phyloP scores from a whole-genome alignment of 1,140 invertebrate genomes.

The Trachymyrmex cornetzi region DNA sequence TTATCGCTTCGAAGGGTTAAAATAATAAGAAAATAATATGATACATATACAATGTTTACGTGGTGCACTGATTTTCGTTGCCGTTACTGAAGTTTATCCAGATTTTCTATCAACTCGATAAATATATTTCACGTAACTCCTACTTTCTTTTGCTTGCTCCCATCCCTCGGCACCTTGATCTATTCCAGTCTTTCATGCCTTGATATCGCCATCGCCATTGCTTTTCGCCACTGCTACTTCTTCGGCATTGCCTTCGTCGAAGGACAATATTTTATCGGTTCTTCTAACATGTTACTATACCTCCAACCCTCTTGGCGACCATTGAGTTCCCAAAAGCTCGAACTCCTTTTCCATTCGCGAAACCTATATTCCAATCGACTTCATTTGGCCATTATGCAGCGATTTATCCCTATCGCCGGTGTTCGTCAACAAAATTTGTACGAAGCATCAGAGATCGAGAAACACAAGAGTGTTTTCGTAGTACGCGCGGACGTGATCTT shows the following conservation, averaged over 20 bases:
- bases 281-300: conserved; percentile 80
- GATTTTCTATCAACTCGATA: conserved; percentile 36
- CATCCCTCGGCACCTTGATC: conserved; percentile 27
- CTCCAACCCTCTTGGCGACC: conserved; percentile 78
- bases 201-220: conserved; percentile 41
- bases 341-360: conserved; percentile 66
- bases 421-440: conserved; percentile 39
- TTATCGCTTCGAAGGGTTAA: too few relatives aligned
- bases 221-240: conserved; percentile 41
- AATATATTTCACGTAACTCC: conserved; percentile 66
- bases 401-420: conserved; percentile 72
- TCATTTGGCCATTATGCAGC: conserved; percentile 79
- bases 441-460: conserved; percentile 1
- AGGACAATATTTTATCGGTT: conserved; percentile 83
- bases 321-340: conserved; percentile 72
- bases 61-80: neutral
- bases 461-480: conserved; percentile 37
- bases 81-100: conserved; percentile 25
- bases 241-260: conserved; percentile 63
- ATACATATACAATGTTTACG: too few relatives aligned
- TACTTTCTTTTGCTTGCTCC: conserved; percentile 41
- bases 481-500: neutral
- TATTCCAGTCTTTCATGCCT: conserved; percentile 29
- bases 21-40: too few relatives aligned
- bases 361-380: conserved; percentile 75